A percentile compares a stretch with the other conserved stretches of the same genome.
Evolutionary conservation across 53 echinoderm and acorn worm genomes (phyloP).

Genomic region (Holothuria leucospilota): DNA sequence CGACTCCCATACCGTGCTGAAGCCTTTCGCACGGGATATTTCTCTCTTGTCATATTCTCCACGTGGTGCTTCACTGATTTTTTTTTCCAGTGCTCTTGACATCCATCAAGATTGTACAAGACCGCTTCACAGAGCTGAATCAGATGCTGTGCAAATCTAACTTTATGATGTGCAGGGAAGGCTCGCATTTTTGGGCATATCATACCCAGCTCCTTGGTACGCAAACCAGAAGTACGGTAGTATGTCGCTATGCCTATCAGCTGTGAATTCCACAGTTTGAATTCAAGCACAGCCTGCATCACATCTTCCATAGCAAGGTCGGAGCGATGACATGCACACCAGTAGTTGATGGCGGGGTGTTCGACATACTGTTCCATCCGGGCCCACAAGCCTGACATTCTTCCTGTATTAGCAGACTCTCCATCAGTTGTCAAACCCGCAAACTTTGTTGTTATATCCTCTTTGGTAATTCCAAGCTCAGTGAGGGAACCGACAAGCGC

Average conservation of each 20-base stretch:
- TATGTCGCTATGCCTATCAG: slow-evolving; percentile 10
- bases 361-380: too few species aligned
- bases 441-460: not conserved
- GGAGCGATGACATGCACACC: slow-evolving; percentile 1
- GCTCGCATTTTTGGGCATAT: not conserved
- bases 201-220: slow-evolving; percentile 3
- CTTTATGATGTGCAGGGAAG: slow-evolving; percentile 17
- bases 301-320: slow-evolving; percentile 31
- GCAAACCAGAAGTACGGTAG: slow-evolving; percentile 17
- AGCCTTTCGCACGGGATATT: not conserved
- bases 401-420: too few species aligned
- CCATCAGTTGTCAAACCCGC: not conserved
- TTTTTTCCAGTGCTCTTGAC: slow-evolving; percentile 13
- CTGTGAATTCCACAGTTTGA: slow-evolving; percentile 13
- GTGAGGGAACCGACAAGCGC: slow-evolving; percentile 24
- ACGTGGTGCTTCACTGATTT: not conserved
- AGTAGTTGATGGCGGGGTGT: not conserved
- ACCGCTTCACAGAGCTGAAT: slow-evolving; percentile 6
- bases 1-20: not conserved
- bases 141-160: slow-evolving; percentile 14
- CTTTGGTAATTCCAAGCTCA: slow-evolving; percentile 7
- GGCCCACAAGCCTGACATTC: too few species aligned
- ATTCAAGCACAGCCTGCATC: not conserved
- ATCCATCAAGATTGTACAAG: slow-evolving; percentile 19
- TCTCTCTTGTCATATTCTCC: slow-evolving; percentile 30